These are phyloP conservation scores for Thecophora atra DNA, from an alignment of 2,888 invertebrate species.

Conservation along the genomic window DNA sequence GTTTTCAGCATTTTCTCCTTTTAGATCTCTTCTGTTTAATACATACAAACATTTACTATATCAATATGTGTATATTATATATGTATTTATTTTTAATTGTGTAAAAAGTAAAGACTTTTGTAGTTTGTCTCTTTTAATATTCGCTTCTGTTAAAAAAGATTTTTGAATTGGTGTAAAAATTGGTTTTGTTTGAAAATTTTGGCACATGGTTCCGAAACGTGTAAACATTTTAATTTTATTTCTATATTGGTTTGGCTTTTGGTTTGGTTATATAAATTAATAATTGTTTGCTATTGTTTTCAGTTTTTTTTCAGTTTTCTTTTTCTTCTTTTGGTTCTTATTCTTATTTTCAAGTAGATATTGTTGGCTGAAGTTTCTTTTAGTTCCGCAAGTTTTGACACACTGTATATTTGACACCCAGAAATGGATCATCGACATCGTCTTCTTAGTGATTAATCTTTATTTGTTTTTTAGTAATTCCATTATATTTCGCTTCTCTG, in stretches of 20 bases:
- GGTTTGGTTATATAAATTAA: neutral
- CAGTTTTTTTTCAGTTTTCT: neutral
- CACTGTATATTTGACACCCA: neutral
- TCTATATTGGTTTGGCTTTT: neutral
- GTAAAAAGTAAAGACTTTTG: no score
- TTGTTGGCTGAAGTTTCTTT: neutral
- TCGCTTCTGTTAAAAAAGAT: constrained; percentile 26
- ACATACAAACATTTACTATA: constrained; percentile 33
- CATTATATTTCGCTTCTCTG: neutral
- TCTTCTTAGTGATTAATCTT: neutral
- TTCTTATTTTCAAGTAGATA: neutral
- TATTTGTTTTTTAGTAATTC: neutral
- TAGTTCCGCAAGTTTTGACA: neutral
- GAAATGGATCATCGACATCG: neutral
- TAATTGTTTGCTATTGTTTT: neutral
- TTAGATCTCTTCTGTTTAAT: constrained; percentile 15
- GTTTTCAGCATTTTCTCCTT: neutral
- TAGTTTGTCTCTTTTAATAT: constrained; percentile 1
- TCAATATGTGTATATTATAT: neutral
- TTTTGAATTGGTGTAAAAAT: constrained; percentile 34
- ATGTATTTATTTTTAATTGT: no score
- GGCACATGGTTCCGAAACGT: constrained; percentile 64
- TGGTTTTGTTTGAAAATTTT: constrained; percentile 48
- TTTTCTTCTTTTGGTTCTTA: no score
- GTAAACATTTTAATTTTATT: constrained; percentile 58